Base-by-base conservation (phyloP, 2,888 invertebrate species). In the Sialis fuliginosa region DNA sequence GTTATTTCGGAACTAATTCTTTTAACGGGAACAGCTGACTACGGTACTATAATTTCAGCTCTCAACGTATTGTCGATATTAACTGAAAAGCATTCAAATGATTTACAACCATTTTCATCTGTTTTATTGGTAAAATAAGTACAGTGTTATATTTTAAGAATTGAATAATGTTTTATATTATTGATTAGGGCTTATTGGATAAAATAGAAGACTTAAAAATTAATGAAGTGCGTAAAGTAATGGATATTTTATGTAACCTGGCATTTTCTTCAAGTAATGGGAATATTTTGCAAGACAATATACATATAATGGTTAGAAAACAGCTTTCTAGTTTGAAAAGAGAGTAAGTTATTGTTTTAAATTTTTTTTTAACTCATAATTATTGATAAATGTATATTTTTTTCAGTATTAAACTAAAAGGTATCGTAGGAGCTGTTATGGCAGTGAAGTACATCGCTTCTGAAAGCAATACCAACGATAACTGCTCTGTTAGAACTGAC, bases 281-380 rank as follows among this genome's bases (percentile, higher is more conserved):
- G 33, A 62, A 67, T n/a, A 62, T 66, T 4, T 73, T 87, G 37
- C 77, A 81, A 61, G 83, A 86, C 65, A 88, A 90, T 59, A 72
- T 92, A 45, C 79, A 81, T 57, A 90, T 91, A 70, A 67, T 89
- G 12, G 75, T 90, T n/a, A 75, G 81, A 53, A 92, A 92, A 61
- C 85, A 89, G 62, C 66, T 91, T 35, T 75, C 80, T 3, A 79
- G 75, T 59, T 72, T 75, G 4, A 73, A 73, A 53, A 68, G 72
- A 13, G 62, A 65, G 62, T 70, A 60, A 60, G 63, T 54, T 2
- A 6, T 12, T 30, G 12, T 13, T 42, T 1, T 31, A 31, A 30
- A 2, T 42, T 5, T 8, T 46, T 49, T 45, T 31, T 35, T 2
- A 9, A 31, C 10, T 5, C 22, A 1, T 22, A 22, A 22, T 22